Evolutionary conservation across 2,113 vertebrate genomes (phyloP).

Genomic region (Triplophysa rosa): DNA sequence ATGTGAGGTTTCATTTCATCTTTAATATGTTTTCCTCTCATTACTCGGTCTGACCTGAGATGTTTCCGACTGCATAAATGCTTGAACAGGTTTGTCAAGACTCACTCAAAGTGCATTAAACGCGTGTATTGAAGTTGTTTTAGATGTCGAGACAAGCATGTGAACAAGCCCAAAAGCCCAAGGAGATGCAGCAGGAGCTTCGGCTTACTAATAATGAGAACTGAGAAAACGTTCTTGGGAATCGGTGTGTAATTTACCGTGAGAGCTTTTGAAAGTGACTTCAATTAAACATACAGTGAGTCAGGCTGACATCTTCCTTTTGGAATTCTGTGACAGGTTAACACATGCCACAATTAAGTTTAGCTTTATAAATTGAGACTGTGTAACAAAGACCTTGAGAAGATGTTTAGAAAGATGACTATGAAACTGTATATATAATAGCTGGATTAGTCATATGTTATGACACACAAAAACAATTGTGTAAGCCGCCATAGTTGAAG

Average conservation of each 20-base stretch:
- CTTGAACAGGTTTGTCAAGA: slow-evolving; percentile 28
- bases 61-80: neutral
- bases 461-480: neutral
- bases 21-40: slow-evolving; percentile 5
- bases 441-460: neutral
- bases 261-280: slow-evolving; percentile 12
- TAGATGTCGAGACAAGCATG: slow-evolving; percentile 20
- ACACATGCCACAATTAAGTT: slow-evolving; percentile 9
- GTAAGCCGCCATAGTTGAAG: neutral
- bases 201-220: neutral
- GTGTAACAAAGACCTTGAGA: neutral
- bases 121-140: slow-evolving; percentile 11
- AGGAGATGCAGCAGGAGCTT: neutral
- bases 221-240: slow-evolving; percentile 4
- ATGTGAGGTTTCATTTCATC: slow-evolving; percentile 8
- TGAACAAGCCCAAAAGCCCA: neutral
- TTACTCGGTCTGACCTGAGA: neutral
- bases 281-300: slow-evolving; percentile 13
- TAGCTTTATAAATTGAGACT: neutral
- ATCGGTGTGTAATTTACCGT: neutral
- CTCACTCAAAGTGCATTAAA: slow-evolving; percentile 3
- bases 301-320: neutral
- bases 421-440: neutral
- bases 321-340: slow-evolving; percentile 30
- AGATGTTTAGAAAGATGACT: neutral